Base-by-base conservation (phyloP, 2,888 invertebrate genomes). In the Archaeoteleia sp. region DNA sequence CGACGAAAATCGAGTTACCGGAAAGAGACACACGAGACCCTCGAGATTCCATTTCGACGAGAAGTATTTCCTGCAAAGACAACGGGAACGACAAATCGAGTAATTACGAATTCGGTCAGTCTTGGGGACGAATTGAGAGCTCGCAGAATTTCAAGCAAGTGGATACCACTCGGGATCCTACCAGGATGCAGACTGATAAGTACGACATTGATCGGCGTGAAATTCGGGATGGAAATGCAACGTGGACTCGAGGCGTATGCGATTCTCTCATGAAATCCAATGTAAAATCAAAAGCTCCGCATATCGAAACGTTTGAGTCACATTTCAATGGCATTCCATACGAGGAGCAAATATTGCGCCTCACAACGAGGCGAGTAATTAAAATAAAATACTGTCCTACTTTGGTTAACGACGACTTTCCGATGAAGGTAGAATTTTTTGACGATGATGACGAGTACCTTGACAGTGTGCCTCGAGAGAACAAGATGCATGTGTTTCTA, bases 321-420 rank as follows among this genome's bases (percentile, higher is more conserved):
- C 79, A 80, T 62, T 71, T 53, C n/a, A 78, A 78, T 37, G 78
- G 78, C 5, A 45, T 70, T 23, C 63, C 53, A 6, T 74, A 71
- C 53, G 71, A 74, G n/a, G 80, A 79, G 39, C 77, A 76, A 39
- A 63, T 76, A n/a, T 57, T 75, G 8, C 65, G 43, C 10, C 55
- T 77, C n/a, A 70, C 74, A 2, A 58, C 39, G 3, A 51, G 57
- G 32, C 70, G 71, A 3, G 68, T 74, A 39, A 74, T 78, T 7
- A 75, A 73, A 61, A 45, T 78, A 7, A 77, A 76, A 57, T 72
- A 61, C 62, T 72, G 40, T 9, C 67, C 58, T n/a, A 25, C 17
- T 42, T 37, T 43, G 17, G 53, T 60, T 32, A 58, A 32, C 25
- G 57, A 40, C 6, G 55, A 63, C 9, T 54, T 12, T 39, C 62